Base-by-base conservation (phyloP, 2,888 invertebrate genomes). In the Diarsia rubi region DNA sequence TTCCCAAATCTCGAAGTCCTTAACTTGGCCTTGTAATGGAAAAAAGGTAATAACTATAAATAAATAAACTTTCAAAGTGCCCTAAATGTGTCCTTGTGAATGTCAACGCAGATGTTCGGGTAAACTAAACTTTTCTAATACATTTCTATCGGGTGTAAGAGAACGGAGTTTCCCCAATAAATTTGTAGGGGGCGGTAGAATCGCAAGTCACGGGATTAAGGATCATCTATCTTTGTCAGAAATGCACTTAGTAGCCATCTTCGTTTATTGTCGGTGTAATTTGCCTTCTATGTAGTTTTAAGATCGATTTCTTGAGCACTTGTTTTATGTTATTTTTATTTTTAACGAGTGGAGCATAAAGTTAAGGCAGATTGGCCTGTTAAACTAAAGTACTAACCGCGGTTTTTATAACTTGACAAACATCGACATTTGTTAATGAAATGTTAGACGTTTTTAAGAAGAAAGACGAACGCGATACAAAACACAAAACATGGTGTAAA, bases 201-300 rank as follows among this genome's bases (percentile, higher is more conserved):
- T 24, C 68, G 86, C 84, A 75, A 84, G 87, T 86, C 84, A 84
- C 64, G 67, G 65, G 60, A 75, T 70, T 71, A 62, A 27, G 63
- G 60, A 75, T 69, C 82, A 86, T 84, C 60, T 63, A 73, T 84
- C 84, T 78, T 75, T 78, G 87, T 86, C 85, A 45, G 73, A 64
- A 64, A 31, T 86, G 87, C 84, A 86, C 86, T 86, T 81, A 81
- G 79, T 12, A 60, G 62, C 65, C 62, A 78, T 63, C 79, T 86
- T 49, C 66, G 31, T 69, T 83, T 60, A 66, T 71, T 86, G 69
- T 76, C n/a, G 60, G 24, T 68, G 73, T 79, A 73, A 86, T 83
- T 86, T 86, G 70, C 81, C 67, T 71, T 49, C 63, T 11, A 57
- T 37, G 24, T 71, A 52, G 49, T 63, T 82, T 73, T 82, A 59